These are phyloP conservation scores for Scaptodrosophila latifasciaeformis DNA, from an alignment of 2,888 invertebrate genomes.

Conservation along the genomic window DNA sequence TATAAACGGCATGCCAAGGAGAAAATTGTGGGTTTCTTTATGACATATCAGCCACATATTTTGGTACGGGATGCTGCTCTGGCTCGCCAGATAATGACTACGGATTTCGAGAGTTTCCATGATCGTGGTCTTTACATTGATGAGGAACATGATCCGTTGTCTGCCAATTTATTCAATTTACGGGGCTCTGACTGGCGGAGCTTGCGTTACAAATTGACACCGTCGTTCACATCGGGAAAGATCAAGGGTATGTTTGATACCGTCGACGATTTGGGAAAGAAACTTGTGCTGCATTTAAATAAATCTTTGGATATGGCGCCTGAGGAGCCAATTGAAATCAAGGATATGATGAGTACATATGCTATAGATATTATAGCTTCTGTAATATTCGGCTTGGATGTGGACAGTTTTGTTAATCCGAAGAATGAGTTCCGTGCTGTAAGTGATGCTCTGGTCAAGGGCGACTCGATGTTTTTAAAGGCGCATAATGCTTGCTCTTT, in stretches of 20 bases:
- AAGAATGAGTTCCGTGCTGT: constrained; percentile 68
- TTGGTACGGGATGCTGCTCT: constrained; percentile 80
- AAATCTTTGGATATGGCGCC: constrained; percentile 55
- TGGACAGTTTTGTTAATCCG: constrained; percentile 70
- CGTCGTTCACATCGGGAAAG: constrained; percentile 82
- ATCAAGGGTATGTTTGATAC: constrained; percentile 80
- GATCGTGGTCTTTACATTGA: constrained; percentile 81
- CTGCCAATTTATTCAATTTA: constrained; percentile 76
- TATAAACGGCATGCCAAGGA: constrained; percentile 76
- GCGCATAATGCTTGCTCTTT: constrained; percentile 48
- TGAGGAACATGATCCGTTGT: constrained; percentile 79
- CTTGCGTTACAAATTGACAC: constrained; percentile 79
- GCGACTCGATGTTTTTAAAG: constrained; percentile 25
- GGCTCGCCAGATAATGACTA: constrained; percentile 78
- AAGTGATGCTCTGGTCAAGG: constrained; percentile 36
- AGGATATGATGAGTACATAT: constrained; percentile 63
- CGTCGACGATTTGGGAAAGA: constrained; percentile 78
- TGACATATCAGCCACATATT: constrained; percentile 79
- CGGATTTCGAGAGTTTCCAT: constrained; percentile 80
- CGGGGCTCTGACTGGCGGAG: constrained; percentile 78
- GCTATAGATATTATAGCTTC: constrained; percentile 75
- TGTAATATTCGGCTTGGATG: constrained; percentile 75
- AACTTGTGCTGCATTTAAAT: constrained; percentile 76
- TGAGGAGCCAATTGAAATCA: constrained; percentile 75
- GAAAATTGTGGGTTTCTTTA: constrained; percentile 79